Evolutionary conservation across 1,140 invertebrate species (phyloP).

Genomic region (Bombus superbus): DNA sequence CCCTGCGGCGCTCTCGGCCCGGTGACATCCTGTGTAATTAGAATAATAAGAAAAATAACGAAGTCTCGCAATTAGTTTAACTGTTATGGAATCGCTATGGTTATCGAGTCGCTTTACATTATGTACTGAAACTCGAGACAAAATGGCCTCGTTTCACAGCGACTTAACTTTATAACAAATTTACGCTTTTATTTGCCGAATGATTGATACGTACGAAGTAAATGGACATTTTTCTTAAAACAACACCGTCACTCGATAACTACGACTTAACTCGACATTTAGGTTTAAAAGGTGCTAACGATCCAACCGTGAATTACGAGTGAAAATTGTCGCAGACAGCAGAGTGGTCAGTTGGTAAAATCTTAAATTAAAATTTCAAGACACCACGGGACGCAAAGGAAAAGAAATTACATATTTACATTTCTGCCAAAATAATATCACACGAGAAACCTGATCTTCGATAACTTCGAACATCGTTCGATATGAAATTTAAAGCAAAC

Average conservation of each 20-base stretch:
- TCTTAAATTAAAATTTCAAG: neutral
- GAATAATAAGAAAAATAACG: too few species aligned
- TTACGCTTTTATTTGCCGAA: neutral
- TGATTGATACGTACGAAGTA: neutral
- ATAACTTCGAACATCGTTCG: neutral
- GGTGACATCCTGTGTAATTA: neutral
- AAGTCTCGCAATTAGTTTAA: neutral
- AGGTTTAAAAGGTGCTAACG: too few species aligned
- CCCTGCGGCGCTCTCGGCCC: neutral
- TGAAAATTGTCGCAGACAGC: rapidly evolving
- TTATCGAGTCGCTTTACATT: neutral
- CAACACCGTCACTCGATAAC: too few species aligned
- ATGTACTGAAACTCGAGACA: neutral
- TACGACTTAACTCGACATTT: too few species aligned
- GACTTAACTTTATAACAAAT: neutral
- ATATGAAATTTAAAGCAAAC: neutral
- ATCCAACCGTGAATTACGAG: neutral
- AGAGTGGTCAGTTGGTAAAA: neutral
- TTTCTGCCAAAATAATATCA: neutral
- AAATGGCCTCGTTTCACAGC: neutral
- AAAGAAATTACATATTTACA: neutral
- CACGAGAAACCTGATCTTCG: neutral
- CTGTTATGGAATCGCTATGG: neutral
- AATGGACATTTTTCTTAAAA: neutral
- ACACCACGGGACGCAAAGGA: neutral